phyloP scores from a whole-genome alignment of 1,140 invertebrate species.

The Uloborus diversus region DNA sequence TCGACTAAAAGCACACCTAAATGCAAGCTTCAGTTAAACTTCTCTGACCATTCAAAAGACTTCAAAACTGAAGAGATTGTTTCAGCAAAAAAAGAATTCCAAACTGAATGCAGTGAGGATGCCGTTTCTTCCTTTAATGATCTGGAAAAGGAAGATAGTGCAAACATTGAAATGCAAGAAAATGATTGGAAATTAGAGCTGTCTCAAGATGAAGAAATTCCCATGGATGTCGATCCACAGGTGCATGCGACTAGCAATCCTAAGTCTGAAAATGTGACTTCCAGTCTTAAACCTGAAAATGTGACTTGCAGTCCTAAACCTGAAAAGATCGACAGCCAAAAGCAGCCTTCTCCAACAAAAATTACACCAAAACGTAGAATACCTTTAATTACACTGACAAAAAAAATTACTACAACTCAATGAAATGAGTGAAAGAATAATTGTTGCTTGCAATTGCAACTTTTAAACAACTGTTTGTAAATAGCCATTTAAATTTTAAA shows the following conservation, averaged over 20 bases:
- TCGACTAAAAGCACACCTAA: not conserved
- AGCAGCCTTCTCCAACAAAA: not conserved
- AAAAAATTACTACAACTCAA: no score
- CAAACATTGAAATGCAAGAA: not conserved
- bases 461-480: no score
- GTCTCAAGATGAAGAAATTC: conserved; percentile 28
- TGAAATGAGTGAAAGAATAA: no score
- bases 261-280: not conserved
- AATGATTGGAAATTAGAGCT: conserved; percentile 43
- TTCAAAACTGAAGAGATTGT: not conserved
- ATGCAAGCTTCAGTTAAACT: not conserved
- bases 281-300: not conserved
- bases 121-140: conserved; percentile 24
- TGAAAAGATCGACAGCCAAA: not conserved
- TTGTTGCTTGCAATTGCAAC: no score
- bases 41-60: not conserved
- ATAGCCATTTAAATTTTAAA: no score
- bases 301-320: not conserved
- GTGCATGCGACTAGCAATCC: not conserved
- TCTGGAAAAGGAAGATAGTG: not conserved
- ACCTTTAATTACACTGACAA: not conserved
- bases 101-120: not conserved
- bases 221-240: not conserved
- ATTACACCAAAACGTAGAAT: not conserved
- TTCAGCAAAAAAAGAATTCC: no score